Percentiles rank a stretch among this genome's conserved stretches.
Evolutionary conservation across 2,888 invertebrate species (phyloP).

Genomic region (Macropis europaea): DNA sequence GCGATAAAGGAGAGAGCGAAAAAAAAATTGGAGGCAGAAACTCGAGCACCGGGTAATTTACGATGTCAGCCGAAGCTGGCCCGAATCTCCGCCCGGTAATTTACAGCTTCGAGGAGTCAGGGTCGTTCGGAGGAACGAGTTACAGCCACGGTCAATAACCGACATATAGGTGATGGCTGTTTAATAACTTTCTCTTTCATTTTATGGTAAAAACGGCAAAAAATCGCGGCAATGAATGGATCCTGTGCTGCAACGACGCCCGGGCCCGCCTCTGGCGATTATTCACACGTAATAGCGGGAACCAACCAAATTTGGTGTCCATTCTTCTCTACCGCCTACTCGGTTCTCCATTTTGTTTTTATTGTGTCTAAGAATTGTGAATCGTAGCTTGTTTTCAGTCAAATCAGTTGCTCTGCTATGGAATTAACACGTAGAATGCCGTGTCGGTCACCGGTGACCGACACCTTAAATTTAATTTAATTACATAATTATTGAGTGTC

Average conservation of each 20-base stretch:
- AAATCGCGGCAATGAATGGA: constrained; percentile 1
- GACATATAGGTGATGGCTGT: constrained; percentile 55
- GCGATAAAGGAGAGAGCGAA: background rate
- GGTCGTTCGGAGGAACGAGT: constrained; percentile 43
- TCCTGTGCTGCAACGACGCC: background rate
- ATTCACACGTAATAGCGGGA: no score
- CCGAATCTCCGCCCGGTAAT: constrained; percentile 40
- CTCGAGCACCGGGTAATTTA: constrained; percentile 47
- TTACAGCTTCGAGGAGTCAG: constrained; percentile 44
- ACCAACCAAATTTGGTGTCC: no score
- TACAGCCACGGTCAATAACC: constrained; percentile 39
- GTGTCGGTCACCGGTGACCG: no score
- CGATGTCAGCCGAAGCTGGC: constrained; percentile 32
- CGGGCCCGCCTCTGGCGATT: background rate
- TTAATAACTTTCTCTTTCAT: constrained; percentile 57
- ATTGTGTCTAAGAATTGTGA: no score
- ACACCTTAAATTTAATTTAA: no score
- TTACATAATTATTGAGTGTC: no score
- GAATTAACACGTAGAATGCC: no score
- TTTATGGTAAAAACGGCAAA: constrained; percentile 28
- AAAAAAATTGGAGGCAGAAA: constrained; percentile 19
- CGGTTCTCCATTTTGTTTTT: no score
- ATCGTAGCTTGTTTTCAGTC: no score
- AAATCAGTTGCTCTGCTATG: no score
- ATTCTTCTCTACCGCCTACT: no score